Evolutionary conservation across 2,888 invertebrate species (phyloP).

Genomic region (Epsilonema sp.): DNA sequence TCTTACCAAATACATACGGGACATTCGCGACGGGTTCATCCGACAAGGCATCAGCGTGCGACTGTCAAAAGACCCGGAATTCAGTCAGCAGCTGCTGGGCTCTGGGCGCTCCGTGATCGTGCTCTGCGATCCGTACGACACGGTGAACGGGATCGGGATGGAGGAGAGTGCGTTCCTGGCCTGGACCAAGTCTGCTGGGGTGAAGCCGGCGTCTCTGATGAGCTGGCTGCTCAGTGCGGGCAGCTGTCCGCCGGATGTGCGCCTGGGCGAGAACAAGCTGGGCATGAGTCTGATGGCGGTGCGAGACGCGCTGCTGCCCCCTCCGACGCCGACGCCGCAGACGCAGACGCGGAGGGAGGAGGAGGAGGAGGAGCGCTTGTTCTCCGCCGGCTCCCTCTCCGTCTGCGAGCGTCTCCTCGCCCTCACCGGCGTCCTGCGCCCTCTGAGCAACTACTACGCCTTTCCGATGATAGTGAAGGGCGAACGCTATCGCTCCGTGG

Average conservation of each 20-base stretch:
- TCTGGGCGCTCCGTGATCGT: not conserved
- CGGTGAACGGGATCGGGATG: conserved; percentile 2
- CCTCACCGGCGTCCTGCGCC: conserved; percentile 2
- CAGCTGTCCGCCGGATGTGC: not conserved
- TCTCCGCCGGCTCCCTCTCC: not conserved
- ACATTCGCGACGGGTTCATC: not conserved
- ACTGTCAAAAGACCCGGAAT: not conserved
- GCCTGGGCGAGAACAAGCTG: conserved; percentile 2
- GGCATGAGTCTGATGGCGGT: conserved; percentile 1
- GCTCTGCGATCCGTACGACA: conserved; percentile 3
- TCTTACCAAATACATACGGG: not conserved
- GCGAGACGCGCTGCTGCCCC: not conserved
- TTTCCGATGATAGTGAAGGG: not conserved
- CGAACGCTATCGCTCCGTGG: conserved; percentile 6
- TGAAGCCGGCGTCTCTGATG: not conserved
- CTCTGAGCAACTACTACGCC: conserved; percentile 6
- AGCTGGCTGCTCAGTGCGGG: not conserved
- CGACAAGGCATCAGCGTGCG: not conserved
- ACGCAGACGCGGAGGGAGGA: not conserved
- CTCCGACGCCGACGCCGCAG: not conserved
- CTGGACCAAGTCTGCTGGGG: not conserved
- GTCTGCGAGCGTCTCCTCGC: conserved; percentile 3
- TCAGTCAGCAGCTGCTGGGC: not conserved
- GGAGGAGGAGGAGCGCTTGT: not conserved
- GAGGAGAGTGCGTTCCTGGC: not conserved